Evolutionary conservation across 2,797 vertebrate species (phyloP), one percentile per base, ranked within the genome.

Genomic region (Acanthurus lineatus): DNA sequence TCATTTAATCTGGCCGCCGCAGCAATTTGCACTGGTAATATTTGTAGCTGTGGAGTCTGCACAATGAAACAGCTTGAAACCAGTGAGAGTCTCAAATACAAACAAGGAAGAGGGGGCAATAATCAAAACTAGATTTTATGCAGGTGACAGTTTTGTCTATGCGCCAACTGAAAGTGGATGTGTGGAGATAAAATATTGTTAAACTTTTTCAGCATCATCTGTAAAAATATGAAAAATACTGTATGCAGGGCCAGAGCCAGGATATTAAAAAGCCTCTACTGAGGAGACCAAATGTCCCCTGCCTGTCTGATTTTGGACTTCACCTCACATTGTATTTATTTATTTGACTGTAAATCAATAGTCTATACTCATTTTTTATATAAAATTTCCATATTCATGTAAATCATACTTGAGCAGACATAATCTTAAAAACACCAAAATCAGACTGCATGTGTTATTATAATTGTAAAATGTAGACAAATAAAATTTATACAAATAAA

Each of bases 11-110:
- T 89, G 80, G 91, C 88, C 85, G 76, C 81, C 61, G 69, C 79
- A 88, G 91, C 93, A 94, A 94, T 95, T 95, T 95, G 88, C 90
- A 78, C 76, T 64, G 88, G 89, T 93, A 94, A 95, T 95, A 94
- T 95, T 91, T 91, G 88, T 86, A 86, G 90, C 86, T 75, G 85
- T 81, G 63, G 72, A 83, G 86, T 80, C 58, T 71, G 80, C 83
- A 84, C 64, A 45, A 86, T 82, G 73, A 91, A 93, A 91, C 91
- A 91, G 91, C 92, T 88, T 76, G 87, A 91, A 94, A 91, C 76
- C 88, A 85, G 87, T 38, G 2, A 78, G 78, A 70, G 84, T 66
- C 81, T 76, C 67, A 54, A 81, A 86, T 84, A 59, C 82, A 82
- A 73, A 86, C 65, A 89, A 77, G 83, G 70, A 58, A 71, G 72